Evolutionary conservation across 64 coral and sea anemone genomes (phyloP).

Genomic region (Porites australiensis): DNA sequence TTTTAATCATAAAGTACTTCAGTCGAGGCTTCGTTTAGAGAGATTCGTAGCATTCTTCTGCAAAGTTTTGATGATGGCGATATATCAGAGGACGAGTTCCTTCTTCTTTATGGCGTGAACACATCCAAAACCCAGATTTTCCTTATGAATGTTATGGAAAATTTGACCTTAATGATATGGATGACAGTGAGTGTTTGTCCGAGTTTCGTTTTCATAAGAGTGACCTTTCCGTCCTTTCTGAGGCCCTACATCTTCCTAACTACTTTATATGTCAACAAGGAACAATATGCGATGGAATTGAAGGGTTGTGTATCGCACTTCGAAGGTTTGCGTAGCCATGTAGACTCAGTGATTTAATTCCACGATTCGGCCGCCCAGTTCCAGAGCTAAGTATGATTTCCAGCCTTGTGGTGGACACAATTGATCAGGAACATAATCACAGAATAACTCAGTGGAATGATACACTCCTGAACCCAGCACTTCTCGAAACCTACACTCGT

Average conservation of each 20-base stretch:
- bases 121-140: neutral
- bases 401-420: too few species aligned
- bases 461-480: too few species aligned
- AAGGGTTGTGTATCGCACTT: neutral
- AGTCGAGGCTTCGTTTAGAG: too few species aligned
- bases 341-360: too few species aligned
- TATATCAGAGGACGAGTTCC: neutral
- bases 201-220: neutral
- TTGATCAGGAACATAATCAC: too few species aligned
- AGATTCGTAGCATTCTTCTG: too few species aligned
- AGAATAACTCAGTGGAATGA: too few species aligned
- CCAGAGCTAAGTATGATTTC: too few species aligned
- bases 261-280: neutral
- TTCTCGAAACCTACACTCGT: too few species aligned
- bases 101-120: neutral
- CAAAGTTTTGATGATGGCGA: neutral
- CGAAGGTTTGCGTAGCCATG: neutral
- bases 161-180: neutral
- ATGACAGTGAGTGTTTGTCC: neutral
- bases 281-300: slow-evolving; percentile 13
- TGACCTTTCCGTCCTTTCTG: neutral
- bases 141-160: neutral
- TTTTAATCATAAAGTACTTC: too few species aligned
- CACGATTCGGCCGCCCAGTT: too few species aligned
- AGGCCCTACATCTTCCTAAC: neutral